A percentile compares a stretch with the other conserved stretches of the same genome.
Conservation (phyloP, 2,888 invertebrate species). For the Vesta saturnalis region DNA sequence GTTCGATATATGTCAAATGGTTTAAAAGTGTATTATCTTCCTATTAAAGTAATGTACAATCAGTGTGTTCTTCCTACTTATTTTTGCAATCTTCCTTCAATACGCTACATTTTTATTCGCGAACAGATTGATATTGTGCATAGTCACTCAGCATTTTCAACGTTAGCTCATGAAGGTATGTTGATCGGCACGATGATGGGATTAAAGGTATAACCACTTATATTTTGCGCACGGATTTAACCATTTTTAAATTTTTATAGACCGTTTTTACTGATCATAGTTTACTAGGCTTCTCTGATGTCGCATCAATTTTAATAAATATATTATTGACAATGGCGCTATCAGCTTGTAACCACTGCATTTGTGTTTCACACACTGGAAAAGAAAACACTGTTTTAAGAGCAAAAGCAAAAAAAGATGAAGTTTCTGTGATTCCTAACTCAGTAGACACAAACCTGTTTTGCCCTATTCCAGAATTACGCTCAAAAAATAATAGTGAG, state of each 20-base stretch:
- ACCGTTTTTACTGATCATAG: conserved; percentile 99
- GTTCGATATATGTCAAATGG: conserved; percentile 93
- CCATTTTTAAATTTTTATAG: no score
- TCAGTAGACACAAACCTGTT: conserved; percentile 96
- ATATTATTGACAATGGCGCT: conserved; percentile 94
- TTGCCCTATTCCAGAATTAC: conserved; percentile 82
- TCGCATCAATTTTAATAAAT: conserved; percentile 96
- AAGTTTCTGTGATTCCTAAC: conserved; percentile 98
- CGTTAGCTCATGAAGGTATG: conserved; percentile 96
- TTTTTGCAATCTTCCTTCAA: conserved; percentile 88
- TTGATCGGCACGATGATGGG: conserved; percentile 91
- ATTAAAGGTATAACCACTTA: conserved; percentile 81
- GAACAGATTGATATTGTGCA: conserved; percentile 95
- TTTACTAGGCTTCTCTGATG: conserved; percentile 97
- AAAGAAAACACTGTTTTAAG: conserved; percentile 97
- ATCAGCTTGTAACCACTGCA: conserved; percentile 93
- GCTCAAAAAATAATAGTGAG: conserved; percentile 66
- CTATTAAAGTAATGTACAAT: conserved; percentile 93
- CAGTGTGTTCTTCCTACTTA: conserved; percentile 96
- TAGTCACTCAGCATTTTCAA: conserved; percentile 98
- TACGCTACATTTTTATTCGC: conserved; percentile 89
- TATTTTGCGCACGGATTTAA: conserved; percentile 20
- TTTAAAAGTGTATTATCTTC: conserved; percentile 97
- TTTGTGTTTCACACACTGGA: conserved; percentile 97
- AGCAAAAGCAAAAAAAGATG: conserved; percentile 82